Percentiles rank a stretch among this genome's conserved stretches.
phyloP scores from a whole-genome alignment of 2,797 vertebrate species.

The Gorsachius magnificus region DNA sequence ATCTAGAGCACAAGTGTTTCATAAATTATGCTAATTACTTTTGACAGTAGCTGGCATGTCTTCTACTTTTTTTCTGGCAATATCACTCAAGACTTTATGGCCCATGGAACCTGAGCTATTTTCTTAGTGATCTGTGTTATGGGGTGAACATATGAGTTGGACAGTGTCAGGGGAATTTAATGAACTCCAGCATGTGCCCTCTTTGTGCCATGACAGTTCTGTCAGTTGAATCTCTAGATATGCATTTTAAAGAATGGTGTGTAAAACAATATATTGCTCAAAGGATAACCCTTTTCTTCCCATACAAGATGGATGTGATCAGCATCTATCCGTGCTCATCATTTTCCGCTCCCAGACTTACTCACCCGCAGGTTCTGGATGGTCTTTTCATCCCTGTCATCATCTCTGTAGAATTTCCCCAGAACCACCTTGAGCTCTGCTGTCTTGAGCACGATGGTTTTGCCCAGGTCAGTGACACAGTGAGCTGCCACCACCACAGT shows the following conservation, averaged over 20 bases:
- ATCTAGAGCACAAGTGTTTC: constrained; percentile 2
- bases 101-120: neutral
- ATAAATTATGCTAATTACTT: neutral
- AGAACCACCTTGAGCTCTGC: constrained; percentile 89
- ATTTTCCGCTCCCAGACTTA: neutral
- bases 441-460: constrained; percentile 83
- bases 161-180: neutral
- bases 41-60: constrained; percentile 1
- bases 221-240: neutral
- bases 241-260: neutral
- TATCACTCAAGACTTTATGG: neutral
- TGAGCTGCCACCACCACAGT: constrained; percentile 92
- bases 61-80: neutral
- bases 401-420: constrained; percentile 90
- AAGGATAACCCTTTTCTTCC: neutral
- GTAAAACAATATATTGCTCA: neutral
- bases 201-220: neutral
- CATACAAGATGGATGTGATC: neutral
- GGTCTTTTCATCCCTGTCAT: constrained; percentile 86
- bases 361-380: constrained; percentile 90
- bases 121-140: neutral
- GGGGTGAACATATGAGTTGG: neutral
- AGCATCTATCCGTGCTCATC: neutral
- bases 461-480: constrained; percentile 93
- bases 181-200: neutral